Percentiles rank a stretch among this genome's conserved stretches.
These are phyloP conservation scores for Colinus virginianus DNA, from an alignment of 2,113 vertebrate species.

Conservation along the genomic window DNA sequence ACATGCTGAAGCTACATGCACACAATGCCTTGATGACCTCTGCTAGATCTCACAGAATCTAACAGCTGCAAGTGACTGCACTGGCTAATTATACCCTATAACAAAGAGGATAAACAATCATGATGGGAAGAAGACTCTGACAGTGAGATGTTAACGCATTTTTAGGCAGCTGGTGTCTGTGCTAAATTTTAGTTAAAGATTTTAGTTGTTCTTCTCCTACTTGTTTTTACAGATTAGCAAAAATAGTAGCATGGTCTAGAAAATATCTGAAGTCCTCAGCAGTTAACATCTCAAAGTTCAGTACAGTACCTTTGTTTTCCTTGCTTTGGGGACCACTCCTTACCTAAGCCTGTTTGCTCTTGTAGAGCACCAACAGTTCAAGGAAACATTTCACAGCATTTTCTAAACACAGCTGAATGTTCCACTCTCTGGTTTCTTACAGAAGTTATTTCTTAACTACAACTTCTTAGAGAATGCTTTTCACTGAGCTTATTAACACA, in stretches of 20 bases:
- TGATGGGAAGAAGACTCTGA: constrained; percentile 64
- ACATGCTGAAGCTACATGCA: constrained; percentile 39
- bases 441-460: neutral
- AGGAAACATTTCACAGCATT: neutral
- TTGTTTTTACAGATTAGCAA: neutral
- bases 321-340: neutral
- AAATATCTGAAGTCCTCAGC: neutral
- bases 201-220: neutral
- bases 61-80: constrained; percentile 77
- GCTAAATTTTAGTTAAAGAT: constrained; percentile 29
- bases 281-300: neutral
- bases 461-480: neutral
- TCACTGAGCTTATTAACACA: neutral
- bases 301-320: neutral
- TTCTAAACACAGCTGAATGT: neutral
- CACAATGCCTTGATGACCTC: constrained; percentile 63
- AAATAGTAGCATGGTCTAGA: neutral
- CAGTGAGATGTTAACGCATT: constrained; percentile 74
- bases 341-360: neutral
- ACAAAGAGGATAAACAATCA: constrained; percentile 73
- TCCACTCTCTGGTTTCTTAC: neutral
- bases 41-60: constrained; percentile 42
- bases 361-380: neutral
- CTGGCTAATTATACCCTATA: constrained; percentile 74
- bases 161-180: constrained; percentile 49